A percentile compares a stretch with the other conserved stretches of the same genome.
These are phyloP conservation scores for Physeter macrocephalus DNA, from an alignment of 2,113 vertebrate species.

Conservation along the genomic window DNA sequence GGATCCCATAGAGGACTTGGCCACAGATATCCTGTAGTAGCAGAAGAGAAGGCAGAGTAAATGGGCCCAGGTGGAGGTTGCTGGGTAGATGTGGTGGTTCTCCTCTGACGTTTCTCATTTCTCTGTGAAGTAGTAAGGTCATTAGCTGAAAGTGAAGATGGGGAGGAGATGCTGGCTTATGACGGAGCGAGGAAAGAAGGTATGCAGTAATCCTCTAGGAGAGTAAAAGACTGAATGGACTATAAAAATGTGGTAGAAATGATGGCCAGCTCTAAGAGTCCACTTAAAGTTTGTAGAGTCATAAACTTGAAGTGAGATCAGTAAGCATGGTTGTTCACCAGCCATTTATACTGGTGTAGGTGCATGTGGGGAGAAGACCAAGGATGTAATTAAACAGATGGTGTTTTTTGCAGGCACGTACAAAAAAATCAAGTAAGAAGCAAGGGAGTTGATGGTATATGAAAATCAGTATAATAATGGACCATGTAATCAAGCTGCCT, in stretches of 20 bases:
- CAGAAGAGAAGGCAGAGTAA: neutral
- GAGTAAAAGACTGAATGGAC: neutral
- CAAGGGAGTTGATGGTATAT: neutral
- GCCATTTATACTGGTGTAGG: neutral
- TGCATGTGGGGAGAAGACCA: neutral
- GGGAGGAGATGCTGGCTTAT: neutral
- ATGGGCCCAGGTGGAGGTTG: neutral
- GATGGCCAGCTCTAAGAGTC: neutral
- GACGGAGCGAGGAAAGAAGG: neutral
- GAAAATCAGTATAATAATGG: neutral
- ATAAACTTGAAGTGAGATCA: neutral
- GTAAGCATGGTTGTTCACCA: neutral
- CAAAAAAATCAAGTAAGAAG: neutral
- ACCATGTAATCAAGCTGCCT: neutral
- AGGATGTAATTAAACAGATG: neutral
- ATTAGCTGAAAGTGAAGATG: neutral
- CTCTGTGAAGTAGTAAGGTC: neutral
- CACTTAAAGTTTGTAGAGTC: neutral
- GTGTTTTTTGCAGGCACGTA: neutral
- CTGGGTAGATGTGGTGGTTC: neutral
- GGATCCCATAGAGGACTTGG: neutral
- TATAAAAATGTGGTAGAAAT: neutral
- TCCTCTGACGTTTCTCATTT: neutral
- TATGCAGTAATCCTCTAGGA: neutral
- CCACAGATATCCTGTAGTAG: neutral